phyloP scores from a whole-genome alignment of 2,113 vertebrate species.

The Tyto alba region DNA sequence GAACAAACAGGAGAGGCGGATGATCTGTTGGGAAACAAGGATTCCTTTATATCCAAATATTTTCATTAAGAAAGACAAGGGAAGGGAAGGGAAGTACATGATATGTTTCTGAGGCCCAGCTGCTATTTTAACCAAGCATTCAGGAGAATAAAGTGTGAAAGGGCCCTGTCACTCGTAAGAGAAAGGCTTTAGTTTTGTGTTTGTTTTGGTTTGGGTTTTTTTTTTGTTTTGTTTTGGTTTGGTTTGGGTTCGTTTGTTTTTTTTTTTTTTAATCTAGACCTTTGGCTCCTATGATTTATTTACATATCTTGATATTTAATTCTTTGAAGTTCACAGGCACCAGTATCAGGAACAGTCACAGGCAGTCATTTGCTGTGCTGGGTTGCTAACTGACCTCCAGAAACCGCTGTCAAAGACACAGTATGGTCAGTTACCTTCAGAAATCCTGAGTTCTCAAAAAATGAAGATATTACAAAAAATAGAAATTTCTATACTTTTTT shows the following conservation, averaged over 20 bases:
- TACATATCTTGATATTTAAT: conserved; percentile 14
- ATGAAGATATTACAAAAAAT: neutral
- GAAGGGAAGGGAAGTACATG: neutral
- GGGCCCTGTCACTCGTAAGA: neutral
- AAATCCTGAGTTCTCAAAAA: neutral
- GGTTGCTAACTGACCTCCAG: neutral
- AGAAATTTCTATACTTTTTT: neutral
- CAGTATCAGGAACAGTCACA: neutral
- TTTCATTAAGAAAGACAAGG: conserved; percentile 22
- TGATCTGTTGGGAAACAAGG: conserved; percentile 29
- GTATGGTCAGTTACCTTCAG: neutral
- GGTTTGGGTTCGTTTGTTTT: neutral
- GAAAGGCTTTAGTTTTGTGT: neutral
- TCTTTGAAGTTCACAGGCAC: neutral
- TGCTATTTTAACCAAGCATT: neutral
- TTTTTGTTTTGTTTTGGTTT: neutral
- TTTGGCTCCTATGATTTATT: neutral
- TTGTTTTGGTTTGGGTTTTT: neutral
- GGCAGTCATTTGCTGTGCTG: neutral
- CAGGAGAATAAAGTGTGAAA: neutral
- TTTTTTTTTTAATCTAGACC: neutral
- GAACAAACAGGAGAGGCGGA: conserved; percentile 56
- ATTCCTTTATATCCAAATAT: conserved; percentile 55
- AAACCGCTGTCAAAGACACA: neutral
- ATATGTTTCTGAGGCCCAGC: neutral